Percentiles rank a stretch among this genome's conserved stretches.
These are phyloP conservation scores for Scaptomyza cyrtandrae DNA, from an alignment of 2,888 invertebrate genomes.

Conservation along the genomic window DNA sequence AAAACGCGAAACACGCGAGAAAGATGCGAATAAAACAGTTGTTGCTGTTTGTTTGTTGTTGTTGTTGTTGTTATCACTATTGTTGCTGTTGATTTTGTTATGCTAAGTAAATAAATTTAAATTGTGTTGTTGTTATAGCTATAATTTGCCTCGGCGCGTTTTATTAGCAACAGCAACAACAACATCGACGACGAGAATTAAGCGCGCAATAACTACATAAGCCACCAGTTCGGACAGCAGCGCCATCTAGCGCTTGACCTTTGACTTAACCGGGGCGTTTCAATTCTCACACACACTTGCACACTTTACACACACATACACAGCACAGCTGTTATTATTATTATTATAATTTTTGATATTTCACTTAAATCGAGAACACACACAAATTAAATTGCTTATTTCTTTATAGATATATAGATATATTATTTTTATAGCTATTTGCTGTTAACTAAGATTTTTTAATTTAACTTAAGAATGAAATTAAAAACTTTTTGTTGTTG, in stretches of 20 bases:
- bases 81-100: constrained; percentile 53
- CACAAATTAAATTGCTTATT: constrained; percentile 6
- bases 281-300: constrained; percentile 32
- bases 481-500: constrained; percentile 57
- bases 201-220: constrained; percentile 44
- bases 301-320: constrained; percentile 14
- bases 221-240: constrained; percentile 47
- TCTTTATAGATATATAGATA: constrained; percentile 4
- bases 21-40: not conserved
- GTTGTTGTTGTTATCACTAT: constrained; percentile 8
- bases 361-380: constrained; percentile 40
- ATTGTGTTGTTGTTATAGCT: constrained; percentile 35
- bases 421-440: constrained; percentile 11
- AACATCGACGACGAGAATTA: constrained; percentile 15
- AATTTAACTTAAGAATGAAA: constrained; percentile 55
- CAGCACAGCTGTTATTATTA: constrained; percentile 52
- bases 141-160: constrained; percentile 61
- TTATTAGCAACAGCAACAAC: constrained; percentile 48
- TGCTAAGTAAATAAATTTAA: constrained; percentile 65
- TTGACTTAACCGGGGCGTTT: constrained; percentile 59
- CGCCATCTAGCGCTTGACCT: constrained; percentile 71
- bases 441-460: constrained; percentile 60
- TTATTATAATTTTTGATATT: constrained; percentile 22
- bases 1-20: constrained; percentile 40
- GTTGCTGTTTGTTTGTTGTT: constrained; percentile 14